Evolutionary conservation across 1,140 invertebrate species (phyloP).

Genomic region (Drosophila azteca): DNA sequence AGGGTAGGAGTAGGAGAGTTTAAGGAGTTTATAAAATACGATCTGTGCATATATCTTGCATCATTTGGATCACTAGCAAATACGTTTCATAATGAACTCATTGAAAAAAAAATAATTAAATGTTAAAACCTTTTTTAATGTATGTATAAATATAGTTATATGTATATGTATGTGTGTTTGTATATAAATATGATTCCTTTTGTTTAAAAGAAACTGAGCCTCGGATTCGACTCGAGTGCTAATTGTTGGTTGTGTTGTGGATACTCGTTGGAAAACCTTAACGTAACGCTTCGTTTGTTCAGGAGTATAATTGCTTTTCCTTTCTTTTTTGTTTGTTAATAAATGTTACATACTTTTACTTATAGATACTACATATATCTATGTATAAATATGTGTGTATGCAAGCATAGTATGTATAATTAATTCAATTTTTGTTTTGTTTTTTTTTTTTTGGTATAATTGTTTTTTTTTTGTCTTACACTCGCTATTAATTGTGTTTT

Average conservation of each 20-base stretch:
- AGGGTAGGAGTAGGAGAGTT: conserved; percentile 13
- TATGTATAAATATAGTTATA: conserved; percentile 43
- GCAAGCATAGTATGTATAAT: conserved; percentile 73
- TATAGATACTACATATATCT: conserved; percentile 47
- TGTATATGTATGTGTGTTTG: conserved; percentile 29
- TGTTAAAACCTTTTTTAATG: conserved; percentile 28
- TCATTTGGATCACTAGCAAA: conserved; percentile 45
- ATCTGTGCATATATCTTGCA: conserved; percentile 48
- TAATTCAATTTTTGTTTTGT: conserved; percentile 68
- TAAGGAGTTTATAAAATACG: conserved; percentile 36
- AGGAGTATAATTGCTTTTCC: conserved; percentile 66
- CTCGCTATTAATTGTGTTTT: conserved; percentile 74
- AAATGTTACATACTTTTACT: conserved; percentile 71
- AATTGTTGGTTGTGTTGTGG: conserved; percentile 17
- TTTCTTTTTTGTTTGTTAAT: conserved; percentile 40
- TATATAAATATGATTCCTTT: conserved; percentile 21
- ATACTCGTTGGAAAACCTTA: conserved; percentile 60
- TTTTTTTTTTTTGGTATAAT: conserved; percentile 60
- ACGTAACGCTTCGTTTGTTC: conserved; percentile 51
- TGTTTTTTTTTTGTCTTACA: conserved; percentile 52
- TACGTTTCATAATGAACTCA: conserved; percentile 40
- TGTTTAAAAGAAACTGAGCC: conserved; percentile 45
- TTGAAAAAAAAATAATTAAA: conserved; percentile 34
- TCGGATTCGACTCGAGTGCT: conserved; percentile 31
- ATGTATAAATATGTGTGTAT: conserved; percentile 52